Evolutionary conservation across 2,888 invertebrate species (phyloP).

Genomic region (Heliothis peltigera): DNA sequence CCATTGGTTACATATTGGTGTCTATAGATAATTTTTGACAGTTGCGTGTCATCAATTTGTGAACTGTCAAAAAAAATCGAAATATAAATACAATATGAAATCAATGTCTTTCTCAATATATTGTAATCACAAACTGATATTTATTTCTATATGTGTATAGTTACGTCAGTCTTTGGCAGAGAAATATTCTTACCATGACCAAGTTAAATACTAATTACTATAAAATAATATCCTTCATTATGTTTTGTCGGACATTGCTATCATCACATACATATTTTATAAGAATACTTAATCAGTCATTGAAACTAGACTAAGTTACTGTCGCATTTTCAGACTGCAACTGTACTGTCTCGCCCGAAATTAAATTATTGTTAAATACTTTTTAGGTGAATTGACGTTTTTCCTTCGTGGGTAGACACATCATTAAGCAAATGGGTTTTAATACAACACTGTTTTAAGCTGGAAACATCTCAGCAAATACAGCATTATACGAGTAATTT

Average conservation of each 20-base stretch:
- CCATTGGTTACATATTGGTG: conserved; percentile 15
- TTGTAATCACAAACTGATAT: conserved; percentile 38
- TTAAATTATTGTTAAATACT: conserved; percentile 47
- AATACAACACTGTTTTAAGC: neutral
- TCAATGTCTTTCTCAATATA: conserved; percentile 21
- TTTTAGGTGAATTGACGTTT: conserved; percentile 24
- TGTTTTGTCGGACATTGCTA: conserved; percentile 19
- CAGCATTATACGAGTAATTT: neutral
- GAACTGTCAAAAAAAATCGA: neutral
- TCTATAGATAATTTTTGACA: neutral
- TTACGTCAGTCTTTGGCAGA: conserved; percentile 25
- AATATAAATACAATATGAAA: conserved; percentile 3
- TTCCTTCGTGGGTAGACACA: too few species aligned
- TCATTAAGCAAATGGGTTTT: conserved; percentile 15
- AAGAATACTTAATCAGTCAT: conserved; percentile 2
- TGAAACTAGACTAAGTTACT: conserved; percentile 8
- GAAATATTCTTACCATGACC: conserved; percentile 45
- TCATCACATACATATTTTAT: conserved; percentile 12
- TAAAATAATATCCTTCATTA: conserved; percentile 18
- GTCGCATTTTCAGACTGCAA: neutral
- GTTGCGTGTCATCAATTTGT: neutral
- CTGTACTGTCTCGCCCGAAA: neutral
- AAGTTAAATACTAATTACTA: conserved; percentile 41
- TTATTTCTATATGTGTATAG: conserved; percentile 37
- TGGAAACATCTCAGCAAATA: neutral